These are phyloP conservation scores for Stegophylla sp. DNA, from an alignment of 2,888 invertebrate species.

Conservation along the genomic window DNA sequence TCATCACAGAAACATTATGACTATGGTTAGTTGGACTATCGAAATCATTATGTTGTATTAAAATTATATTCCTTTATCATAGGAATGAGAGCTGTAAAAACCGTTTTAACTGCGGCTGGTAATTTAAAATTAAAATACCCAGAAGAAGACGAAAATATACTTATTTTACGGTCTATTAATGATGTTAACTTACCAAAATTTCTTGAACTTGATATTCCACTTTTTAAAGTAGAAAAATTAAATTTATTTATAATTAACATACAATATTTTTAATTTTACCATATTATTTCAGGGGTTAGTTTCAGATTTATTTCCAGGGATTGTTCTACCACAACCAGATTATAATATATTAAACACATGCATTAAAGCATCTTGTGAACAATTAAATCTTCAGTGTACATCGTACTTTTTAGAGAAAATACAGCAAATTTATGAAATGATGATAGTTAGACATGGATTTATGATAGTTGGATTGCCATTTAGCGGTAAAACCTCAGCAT, in stretches of 20 bases:
- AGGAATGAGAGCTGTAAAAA: conserved; percentile 94
- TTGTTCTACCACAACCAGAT: conserved; percentile 79
- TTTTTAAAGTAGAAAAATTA: conserved; percentile 73
- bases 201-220: conserved; percentile 83
- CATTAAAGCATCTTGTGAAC: conserved; percentile 72
- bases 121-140: conserved; percentile 89
- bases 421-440: conserved; percentile 94
- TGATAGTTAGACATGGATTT: conserved; percentile 89
- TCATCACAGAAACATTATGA: conserved; percentile 48
- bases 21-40: conserved; percentile 29
- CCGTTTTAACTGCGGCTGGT: conserved; percentile 89
- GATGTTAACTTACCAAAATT: conserved; percentile 96
- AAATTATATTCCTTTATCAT: not conserved
- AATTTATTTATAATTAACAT: not conserved
- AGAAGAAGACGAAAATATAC: conserved; percentile 83
- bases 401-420: conserved; percentile 86
- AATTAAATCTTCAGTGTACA: conserved; percentile 82
- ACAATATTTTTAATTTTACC: not conserved
- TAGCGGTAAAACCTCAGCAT: conserved; percentile 89
- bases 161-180: conserved; percentile 87
- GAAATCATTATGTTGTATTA: not conserved
- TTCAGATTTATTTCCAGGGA: conserved; percentile 90
- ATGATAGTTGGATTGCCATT: conserved; percentile 93
- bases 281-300: conserved; percentile 76
- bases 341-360: conserved; percentile 77